Evolutionary conservation across 2,888 invertebrate species (phyloP).

Genomic region (Steinernema scapterisci): DNA sequence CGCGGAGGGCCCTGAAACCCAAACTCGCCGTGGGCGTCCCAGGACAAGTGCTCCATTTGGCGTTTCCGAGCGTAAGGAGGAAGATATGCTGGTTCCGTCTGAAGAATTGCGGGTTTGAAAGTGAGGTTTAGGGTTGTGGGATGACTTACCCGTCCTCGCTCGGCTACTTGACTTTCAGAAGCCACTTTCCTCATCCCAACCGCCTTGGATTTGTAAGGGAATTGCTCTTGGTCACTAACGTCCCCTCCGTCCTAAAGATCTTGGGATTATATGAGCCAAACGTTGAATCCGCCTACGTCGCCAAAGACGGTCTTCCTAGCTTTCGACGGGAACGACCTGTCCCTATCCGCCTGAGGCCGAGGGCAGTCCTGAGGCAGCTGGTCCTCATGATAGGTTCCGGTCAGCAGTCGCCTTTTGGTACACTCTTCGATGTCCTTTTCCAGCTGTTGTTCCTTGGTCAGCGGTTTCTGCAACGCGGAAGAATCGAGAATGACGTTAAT

Average conservation of each 20-base stretch:
- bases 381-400: slow-evolving; percentile 4
- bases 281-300: not conserved
- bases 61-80: not conserved
- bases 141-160: slow-evolving; percentile 9
- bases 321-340: not conserved
- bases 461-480: not conserved
- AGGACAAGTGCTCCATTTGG: not conserved
- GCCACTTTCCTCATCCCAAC: not conserved
- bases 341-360: not conserved
- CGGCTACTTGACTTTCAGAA: slow-evolving; percentile 2
- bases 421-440: not conserved
- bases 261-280: not conserved
- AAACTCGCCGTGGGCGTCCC: not conserved
- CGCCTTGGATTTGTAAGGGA: not conserved
- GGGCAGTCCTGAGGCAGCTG: not conserved
- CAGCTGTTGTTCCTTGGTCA: not conserved
- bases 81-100: not conserved
- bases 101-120: too few species aligned
- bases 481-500: not conserved
- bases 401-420: not conserved
- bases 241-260: slow-evolving; percentile 9
- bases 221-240: not conserved
- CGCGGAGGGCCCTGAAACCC: not conserved
- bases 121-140: not conserved
- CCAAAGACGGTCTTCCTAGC: not conserved